These are phyloP conservation scores for Tigriopus californicus DNA, from an alignment of 2,888 invertebrate species.

Conservation along the genomic window DNA sequence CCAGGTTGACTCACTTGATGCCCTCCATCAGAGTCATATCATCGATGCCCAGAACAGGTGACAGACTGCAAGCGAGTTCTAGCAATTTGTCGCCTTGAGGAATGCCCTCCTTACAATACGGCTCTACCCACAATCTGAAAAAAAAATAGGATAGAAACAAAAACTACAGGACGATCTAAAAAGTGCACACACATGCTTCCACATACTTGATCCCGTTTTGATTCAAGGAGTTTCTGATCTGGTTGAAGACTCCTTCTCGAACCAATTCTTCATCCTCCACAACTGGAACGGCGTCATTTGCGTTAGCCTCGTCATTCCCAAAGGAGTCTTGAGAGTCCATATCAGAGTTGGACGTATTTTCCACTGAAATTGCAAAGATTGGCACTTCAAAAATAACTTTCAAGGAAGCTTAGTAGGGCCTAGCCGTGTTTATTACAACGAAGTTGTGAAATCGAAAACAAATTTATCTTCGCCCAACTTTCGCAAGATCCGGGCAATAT, in stretches of 20 bases:
- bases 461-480: not conserved
- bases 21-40: not conserved
- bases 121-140: not conserved
- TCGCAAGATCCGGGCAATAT: conserved; percentile 34
- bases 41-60: not conserved
- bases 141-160: not conserved
- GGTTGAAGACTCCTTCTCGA: conserved; percentile 1
- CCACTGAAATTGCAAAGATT: too few relatives aligned
- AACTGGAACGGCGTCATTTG: not conserved
- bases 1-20: not conserved
- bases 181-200: not conserved
- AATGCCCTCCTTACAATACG: not conserved
- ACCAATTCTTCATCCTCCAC: not conserved
- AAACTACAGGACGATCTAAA: too few relatives aligned
- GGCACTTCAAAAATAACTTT: not conserved
- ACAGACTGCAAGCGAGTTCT: not conserved
- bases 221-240: conserved; percentile 5
- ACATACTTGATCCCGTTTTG: conserved; percentile 6
- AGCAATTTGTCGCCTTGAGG: not conserved
- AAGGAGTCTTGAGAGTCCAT: not conserved
- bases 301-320: not conserved
- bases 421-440: too few relatives aligned
- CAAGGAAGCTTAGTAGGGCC: too few relatives aligned
- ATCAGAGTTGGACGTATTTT: too few relatives aligned
- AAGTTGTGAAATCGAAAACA: conserved; percentile 1